These are phyloP conservation scores for Oligia latruncula DNA, from an alignment of 2,888 invertebrate genomes.

Conservation along the genomic window DNA sequence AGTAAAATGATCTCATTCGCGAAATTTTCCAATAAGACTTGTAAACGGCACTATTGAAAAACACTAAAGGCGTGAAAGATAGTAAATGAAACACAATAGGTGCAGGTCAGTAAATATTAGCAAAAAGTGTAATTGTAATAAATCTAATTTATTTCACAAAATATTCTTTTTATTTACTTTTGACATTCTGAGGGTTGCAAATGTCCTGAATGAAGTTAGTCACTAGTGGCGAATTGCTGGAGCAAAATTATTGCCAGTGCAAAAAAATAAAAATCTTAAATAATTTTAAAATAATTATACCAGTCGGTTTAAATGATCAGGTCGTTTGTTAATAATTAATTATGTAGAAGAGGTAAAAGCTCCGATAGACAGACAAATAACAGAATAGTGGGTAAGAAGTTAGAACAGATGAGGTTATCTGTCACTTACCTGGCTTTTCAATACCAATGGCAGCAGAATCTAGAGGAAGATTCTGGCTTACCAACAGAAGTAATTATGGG, in stretches of 20 bases:
- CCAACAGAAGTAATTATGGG: not conserved
- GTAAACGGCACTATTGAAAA: slow-evolving; percentile 73
- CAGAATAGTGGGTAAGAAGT: no score
- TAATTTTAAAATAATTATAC: not conserved
- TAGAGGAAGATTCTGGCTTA: not conserved
- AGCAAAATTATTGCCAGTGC: slow-evolving; percentile 53
- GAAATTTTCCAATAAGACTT: slow-evolving; percentile 75
- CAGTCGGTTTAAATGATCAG: not conserved
- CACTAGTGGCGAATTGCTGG: slow-evolving; percentile 35
- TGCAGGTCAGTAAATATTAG: slow-evolving; percentile 76
- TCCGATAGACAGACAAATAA: not conserved
- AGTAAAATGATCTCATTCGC: slow-evolving; percentile 79
- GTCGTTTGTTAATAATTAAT: not conserved
- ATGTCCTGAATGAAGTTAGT: slow-evolving; percentile 74
- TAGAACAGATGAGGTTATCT: no score
- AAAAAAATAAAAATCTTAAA: slow-evolving; percentile 16
- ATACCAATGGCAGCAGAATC: not conserved
- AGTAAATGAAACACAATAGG: slow-evolving; percentile 73
- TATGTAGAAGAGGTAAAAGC: not conserved
- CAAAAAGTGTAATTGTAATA: slow-evolving; percentile 71
- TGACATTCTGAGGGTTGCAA: slow-evolving; percentile 84
- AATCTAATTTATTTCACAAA: slow-evolving; percentile 65
- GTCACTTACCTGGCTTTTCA: not conserved
- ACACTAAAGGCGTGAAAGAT: slow-evolving; percentile 65
- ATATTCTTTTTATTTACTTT: slow-evolving; percentile 84